These are phyloP conservation scores for Oreochromis tanganicae DNA, from an alignment of 2,113 vertebrate species.

Conservation along the genomic window DNA sequence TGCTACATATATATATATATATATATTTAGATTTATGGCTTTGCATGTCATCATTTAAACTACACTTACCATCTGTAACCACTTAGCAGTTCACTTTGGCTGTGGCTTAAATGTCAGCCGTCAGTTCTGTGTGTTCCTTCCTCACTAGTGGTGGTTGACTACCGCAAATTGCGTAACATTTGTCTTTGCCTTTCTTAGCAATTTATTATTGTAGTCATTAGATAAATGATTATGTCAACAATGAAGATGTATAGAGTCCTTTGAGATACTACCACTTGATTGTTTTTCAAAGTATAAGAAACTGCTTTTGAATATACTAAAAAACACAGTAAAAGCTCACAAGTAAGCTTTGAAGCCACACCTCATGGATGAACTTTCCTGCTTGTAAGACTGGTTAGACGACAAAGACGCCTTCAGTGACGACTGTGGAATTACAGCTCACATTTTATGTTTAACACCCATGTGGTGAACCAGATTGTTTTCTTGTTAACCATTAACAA, in stretches of 20 bases:
- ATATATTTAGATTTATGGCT: accelerated
- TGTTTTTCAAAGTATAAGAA: neutral
- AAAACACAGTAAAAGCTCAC: neutral
- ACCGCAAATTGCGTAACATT: neutral
- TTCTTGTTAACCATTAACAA: neutral
- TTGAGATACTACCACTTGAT: too few relatives aligned
- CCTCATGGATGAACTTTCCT: neutral
- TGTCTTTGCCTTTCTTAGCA: neutral
- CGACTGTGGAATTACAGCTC: neutral
- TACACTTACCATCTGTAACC: neutral
- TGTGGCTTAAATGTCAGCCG: neutral
- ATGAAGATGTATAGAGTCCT: neutral
- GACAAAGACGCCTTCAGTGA: neutral
- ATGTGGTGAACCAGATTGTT: neutral
- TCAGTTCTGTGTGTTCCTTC: neutral
- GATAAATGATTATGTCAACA: neutral
- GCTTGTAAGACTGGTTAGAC: slow-evolving; percentile 28
- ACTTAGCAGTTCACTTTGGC: neutral
- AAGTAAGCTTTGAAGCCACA: neutral
- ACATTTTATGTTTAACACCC: neutral
- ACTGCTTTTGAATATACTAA: neutral
- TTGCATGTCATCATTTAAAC: neutral
- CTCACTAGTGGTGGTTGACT: neutral
- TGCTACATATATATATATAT: too few relatives aligned
- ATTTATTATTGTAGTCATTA: neutral